Evolutionary conservation across 2,888 invertebrate genomes (phyloP), one percentile per base, ranked within the genome.

Genomic region (Clepsis dumicolana): DNA sequence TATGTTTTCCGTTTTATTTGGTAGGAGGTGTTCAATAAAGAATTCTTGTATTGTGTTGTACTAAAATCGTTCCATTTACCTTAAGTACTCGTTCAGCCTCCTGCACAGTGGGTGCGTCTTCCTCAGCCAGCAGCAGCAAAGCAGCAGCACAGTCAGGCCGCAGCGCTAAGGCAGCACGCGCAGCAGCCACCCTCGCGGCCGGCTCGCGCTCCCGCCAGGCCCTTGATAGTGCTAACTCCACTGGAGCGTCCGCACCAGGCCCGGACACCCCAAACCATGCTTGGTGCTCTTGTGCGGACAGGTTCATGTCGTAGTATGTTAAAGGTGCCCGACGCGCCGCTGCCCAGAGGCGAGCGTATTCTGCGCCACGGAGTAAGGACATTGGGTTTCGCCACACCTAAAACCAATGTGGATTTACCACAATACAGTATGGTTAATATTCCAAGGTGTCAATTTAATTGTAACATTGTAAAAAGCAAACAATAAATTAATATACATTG

Each of bases 221-320:
- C 64, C 98, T 98, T 88, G 98, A 97, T 98, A 99, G 98, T 12
- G 83, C 85, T 74, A 82, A 84, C 74, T 89, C 88, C 41, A 78
- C 86, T 29, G 81, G 80, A 8, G 80, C 79, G 77, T 77, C 75
- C 69, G 29, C 69, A 12, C 65, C 70, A 21, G 60, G 53, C 1
- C 65, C 62, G 10, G 53, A 44, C 59, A 62, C 24, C 21, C 65
- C 67, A 53, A 70, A 67, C 70, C 98, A 98, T 4, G 98, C 98
- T 88, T 99, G 99, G 90, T 99, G 99, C 91, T 99, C 99, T 92
- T 99, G 99, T 21, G 99, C 99, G 0, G 99, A 98, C 53, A 99
- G 94, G 90, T 99, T 99, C 99, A 99, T 99, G 84, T 99, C 99
- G 88, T 99, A 99, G 90, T 98, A 99, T 0, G 99, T 99, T 52